Conservation (phyloP, 64 coral and sea anemone genomes). For the Trachythela sp. region DNA sequence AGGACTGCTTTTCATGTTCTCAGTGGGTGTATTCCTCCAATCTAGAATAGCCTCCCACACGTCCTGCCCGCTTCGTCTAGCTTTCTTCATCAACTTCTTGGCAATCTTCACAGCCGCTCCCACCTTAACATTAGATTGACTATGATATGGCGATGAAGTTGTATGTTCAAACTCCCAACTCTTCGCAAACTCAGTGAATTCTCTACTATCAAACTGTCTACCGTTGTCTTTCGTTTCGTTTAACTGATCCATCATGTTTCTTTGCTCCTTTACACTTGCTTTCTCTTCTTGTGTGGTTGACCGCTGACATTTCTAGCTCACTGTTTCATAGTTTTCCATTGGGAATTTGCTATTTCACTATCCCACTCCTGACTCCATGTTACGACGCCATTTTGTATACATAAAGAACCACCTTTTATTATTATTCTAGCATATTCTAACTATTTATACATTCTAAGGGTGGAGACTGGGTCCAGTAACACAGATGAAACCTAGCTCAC, state of each 20-base stretch:
- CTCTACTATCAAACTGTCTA: too few relatives aligned
- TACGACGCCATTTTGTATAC: constrained; percentile 22
- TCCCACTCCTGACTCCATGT: not conserved
- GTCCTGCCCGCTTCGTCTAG: not conserved
- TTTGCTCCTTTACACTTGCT: constrained; percentile 25
- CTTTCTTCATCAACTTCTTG: constrained; percentile 18
- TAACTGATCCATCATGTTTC: not conserved
- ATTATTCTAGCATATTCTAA: too few relatives aligned
- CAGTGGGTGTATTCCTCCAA: constrained; percentile 16
- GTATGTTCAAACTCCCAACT: too few relatives aligned
- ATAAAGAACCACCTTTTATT: too few relatives aligned
- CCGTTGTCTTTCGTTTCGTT: constrained; percentile 61
- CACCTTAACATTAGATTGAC: not conserved
- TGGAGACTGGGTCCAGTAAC: too few relatives aligned
- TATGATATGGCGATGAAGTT: not conserved
- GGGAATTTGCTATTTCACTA: constrained; percentile 33
- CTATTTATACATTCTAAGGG: too few relatives aligned
- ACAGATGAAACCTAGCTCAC: too few relatives aligned
- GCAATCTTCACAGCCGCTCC: constrained; percentile 1
- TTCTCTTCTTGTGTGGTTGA: constrained; percentile 33
- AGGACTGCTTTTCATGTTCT: constrained; percentile 24
- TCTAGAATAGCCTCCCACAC: not conserved
- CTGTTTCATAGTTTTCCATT: constrained; percentile 37
- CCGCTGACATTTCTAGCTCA: constrained; percentile 32
- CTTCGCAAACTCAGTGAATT: too few relatives aligned